phyloP scores from a whole-genome alignment of 2,888 invertebrate species.

The Prionchulus punctatus region DNA sequence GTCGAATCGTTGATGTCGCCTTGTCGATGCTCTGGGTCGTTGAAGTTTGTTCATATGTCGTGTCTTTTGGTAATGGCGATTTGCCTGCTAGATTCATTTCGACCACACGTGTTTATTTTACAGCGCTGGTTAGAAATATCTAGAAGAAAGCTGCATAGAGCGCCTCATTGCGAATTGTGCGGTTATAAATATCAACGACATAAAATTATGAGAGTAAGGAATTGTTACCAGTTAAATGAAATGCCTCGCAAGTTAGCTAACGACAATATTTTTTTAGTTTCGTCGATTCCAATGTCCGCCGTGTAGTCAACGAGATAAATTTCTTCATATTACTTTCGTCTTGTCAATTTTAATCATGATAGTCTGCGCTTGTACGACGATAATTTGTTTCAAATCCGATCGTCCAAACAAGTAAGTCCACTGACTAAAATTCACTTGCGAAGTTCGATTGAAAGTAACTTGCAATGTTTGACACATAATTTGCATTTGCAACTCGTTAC shows the following conservation, averaged over 20 bases:
- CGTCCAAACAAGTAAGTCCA: background rate
- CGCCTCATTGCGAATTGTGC: constrained; percentile 42
- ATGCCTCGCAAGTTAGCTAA: background rate
- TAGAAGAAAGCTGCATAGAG: constrained; percentile 36
- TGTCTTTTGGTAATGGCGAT: constrained; percentile 7
- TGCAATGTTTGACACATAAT: no score
- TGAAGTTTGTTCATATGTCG: constrained; percentile 7
- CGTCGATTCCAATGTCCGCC: constrained; percentile 39
- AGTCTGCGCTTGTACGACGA: constrained; percentile 39
- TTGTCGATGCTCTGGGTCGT: constrained; percentile 9
- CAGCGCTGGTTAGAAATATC: constrained; percentile 43
- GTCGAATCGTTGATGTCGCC: constrained; percentile 7
- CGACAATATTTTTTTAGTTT: constrained; percentile 31
- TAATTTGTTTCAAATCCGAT: constrained; percentile 41
- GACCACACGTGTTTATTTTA: constrained; percentile 12
- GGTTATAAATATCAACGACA: constrained; percentile 40
- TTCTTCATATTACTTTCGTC: constrained; percentile 39
- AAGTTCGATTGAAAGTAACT: no score
- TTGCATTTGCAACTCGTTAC: no score
- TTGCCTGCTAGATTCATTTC: background rate
- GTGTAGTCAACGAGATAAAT: constrained; percentile 38
- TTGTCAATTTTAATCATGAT: constrained; percentile 40
- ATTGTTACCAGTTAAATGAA: no score
- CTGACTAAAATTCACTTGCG: no score
- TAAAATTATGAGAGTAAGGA: constrained; percentile 40